Base-by-base conservation (phyloP, 2,888 invertebrate species). In the Polymixis lichenea region DNA sequence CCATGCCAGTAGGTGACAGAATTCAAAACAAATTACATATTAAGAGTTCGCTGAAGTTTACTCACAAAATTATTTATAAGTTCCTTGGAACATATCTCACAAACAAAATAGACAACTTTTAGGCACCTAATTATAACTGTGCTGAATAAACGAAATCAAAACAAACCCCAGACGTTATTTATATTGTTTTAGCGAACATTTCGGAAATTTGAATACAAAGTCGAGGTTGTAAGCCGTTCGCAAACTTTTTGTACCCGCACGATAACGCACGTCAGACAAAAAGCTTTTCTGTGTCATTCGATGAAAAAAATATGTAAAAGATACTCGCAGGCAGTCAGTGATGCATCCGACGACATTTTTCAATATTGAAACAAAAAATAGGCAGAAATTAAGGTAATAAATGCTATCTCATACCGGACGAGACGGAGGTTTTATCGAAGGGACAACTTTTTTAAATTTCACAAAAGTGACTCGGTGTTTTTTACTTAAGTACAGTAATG, bases 261-360 rank as follows among this genome's bases (percentile, higher is more conserved):
- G 96, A 95, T 96, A 96, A 95, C 93, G 91, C 91, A 85, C 92
- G 93, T 92, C 93, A 91, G 92, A 92, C 95, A 95, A 96, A 96
- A 94, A 96, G 96, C 96, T 94, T 96, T 96, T 96, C 95, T 94
- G 95, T 96, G 96, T 96, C 93, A 90, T 90, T 90, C 90, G 87
- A 87, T 86, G 89, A 90, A 91, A 91, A 93, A 93, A 91, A 92
- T 90, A 91, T 83, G 69, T 87, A 91, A 91, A 92, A 88, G 89
- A 88, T n/a, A 86, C 72, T 46, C 75, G 84, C 90, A 82, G 82
- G 89, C 90, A 86, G 89, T 90, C 92, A 92, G 93, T 94, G 93
- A 94, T 93, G 93, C 94, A 92, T 88, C 90, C 92, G 92, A 91
- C 90, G 93, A 95, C 93, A 94, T 95, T 95, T 95, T 92, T 95